phyloP scores from a whole-genome alignment of 2,113 vertebrate species.

The Lamprotornis superbus region DNA sequence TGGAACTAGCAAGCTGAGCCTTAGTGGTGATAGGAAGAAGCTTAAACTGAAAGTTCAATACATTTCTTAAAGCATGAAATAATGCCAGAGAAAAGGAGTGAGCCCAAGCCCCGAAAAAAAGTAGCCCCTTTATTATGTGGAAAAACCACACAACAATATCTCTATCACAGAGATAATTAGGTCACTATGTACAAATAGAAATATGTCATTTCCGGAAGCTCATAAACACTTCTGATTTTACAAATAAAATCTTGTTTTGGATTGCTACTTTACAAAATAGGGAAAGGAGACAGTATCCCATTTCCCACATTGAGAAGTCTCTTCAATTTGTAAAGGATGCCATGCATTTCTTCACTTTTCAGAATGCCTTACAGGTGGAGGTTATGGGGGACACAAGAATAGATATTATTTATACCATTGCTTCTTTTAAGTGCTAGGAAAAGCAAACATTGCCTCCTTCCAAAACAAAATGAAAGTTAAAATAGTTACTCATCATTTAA shows the following conservation, averaged over 20 bases:
- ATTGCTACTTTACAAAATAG: background rate
- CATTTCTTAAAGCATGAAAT: background rate
- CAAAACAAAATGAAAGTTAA: background rate
- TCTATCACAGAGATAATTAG: background rate
- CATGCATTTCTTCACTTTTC: background rate
- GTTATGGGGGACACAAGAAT: background rate
- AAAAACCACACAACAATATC: background rate
- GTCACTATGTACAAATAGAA: background rate
- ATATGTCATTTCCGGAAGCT: background rate
- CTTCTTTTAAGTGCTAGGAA: background rate
- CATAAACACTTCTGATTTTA: background rate
- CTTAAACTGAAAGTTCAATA: background rate
- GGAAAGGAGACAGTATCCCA: background rate
- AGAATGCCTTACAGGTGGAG: background rate
- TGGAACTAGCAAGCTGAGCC: background rate
- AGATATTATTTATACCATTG: background rate
- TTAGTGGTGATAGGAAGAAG: background rate
- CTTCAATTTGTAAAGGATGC: background rate
- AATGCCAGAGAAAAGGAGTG: background rate
- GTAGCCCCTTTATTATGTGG: background rate
- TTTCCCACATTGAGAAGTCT: background rate
- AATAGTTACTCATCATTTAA: background rate
- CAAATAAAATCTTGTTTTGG: background rate
- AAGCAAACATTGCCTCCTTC: background rate
- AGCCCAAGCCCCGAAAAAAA: background rate